phyloP scores from a whole-genome alignment of 2,888 invertebrate genomes.

The Theodoxus fluviatilis region DNA sequence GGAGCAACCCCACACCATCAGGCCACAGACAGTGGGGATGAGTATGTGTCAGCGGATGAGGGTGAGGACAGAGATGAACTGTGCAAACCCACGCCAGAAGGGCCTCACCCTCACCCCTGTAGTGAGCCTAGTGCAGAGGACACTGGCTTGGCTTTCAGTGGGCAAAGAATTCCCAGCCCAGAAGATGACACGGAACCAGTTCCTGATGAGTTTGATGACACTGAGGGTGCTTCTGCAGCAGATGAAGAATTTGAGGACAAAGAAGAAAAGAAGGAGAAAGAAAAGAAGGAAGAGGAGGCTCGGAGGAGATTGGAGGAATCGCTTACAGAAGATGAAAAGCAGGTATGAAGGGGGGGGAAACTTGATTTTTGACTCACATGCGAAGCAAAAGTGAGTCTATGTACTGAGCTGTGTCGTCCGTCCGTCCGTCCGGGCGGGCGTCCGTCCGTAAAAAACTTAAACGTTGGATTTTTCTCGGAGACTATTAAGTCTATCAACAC shows the following conservation, averaged over 20 bases:
- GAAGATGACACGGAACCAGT: not conserved
- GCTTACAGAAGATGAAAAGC: conserved; percentile 44
- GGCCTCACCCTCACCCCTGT: not conserved
- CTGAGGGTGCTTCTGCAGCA: conserved; percentile 17
- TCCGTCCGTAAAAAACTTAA: not conserved
- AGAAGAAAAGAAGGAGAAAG: conserved; percentile 41
- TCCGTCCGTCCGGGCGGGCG: too few relatives aligned
- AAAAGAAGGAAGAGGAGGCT: conserved; percentile 35
- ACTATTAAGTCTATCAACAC: not conserved
- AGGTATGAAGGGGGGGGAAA: conserved; percentile 32
- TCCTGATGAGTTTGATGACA: conserved; percentile 10
- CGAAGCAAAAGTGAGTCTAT: too few relatives aligned
- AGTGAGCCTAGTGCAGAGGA: not conserved
- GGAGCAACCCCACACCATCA: not conserved
- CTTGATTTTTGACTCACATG: not conserved
- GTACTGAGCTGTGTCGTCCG: too few relatives aligned
- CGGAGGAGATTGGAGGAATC: conserved; percentile 38
- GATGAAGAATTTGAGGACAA: conserved; percentile 22
- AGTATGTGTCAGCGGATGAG: conserved; percentile 25
- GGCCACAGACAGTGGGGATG: conserved; percentile 23
- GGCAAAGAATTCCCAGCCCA: not conserved
- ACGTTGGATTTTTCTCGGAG: not conserved
- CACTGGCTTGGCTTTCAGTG: not conserved
- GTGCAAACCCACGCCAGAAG: not conserved
- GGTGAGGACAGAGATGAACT: not conserved